Percentiles rank a stretch among this genome's conserved stretches.
Evolutionary conservation across 2,113 vertebrate genomes (phyloP).

Genomic region (Steatornis caripensis): DNA sequence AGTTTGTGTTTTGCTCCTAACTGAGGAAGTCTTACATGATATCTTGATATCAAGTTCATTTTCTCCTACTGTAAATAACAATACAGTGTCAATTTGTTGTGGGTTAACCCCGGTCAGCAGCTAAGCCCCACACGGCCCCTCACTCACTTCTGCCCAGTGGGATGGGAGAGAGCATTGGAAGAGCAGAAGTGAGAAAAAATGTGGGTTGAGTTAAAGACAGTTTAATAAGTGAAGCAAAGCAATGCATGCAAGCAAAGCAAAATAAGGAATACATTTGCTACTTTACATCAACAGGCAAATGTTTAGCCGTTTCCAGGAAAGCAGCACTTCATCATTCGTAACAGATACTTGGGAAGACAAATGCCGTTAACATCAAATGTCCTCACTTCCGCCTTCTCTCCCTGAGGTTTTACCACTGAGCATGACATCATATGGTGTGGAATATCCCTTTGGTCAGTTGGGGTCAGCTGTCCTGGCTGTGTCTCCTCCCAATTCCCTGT

Average conservation of each 20-base stretch:
- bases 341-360: background rate
- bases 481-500: background rate
- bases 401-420: background rate
- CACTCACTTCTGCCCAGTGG: background rate
- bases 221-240: background rate
- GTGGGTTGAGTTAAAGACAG: background rate
- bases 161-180: background rate
- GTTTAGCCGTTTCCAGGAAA: background rate
- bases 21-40: background rate
- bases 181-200: background rate
- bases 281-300: background rate
- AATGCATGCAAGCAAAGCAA: background rate
- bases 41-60: background rate
- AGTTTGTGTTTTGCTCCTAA: background rate
- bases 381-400: background rate
- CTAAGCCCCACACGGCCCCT: background rate
- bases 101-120: background rate
- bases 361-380: background rate
- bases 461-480: background rate
- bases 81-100: background rate
- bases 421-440: background rate
- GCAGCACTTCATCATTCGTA: accelerated
- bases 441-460: background rate
- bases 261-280: background rate
- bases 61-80: background rate